These are phyloP conservation scores for Dendroctonus valens DNA, from an alignment of 1,140 invertebrate species.

Conservation along the genomic window DNA sequence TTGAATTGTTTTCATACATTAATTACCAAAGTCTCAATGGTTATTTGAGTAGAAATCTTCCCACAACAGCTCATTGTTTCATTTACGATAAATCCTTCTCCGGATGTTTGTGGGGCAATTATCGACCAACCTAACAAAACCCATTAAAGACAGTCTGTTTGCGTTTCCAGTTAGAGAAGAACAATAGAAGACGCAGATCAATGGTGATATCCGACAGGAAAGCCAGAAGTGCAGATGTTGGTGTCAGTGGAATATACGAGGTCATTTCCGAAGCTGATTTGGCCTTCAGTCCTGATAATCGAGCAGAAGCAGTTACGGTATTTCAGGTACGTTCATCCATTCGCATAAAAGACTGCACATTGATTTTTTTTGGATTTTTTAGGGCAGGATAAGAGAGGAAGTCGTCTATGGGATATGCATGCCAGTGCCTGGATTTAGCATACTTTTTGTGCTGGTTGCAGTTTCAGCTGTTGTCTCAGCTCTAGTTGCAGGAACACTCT, in stretches of 20 bases:
- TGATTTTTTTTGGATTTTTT: slow-evolving; percentile 4
- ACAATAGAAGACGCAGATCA: slow-evolving; percentile 59
- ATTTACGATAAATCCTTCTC: no score
- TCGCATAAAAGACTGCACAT: not conserved
- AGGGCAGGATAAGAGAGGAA: slow-evolving; percentile 78
- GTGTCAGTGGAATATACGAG: slow-evolving; percentile 82
- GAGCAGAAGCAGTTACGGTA: slow-evolving; percentile 77
- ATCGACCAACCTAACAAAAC: no score
- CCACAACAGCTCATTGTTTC: no score
- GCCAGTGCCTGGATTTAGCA: slow-evolving; percentile 83
- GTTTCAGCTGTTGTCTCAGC: slow-evolving; percentile 81
- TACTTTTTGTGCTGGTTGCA: slow-evolving; percentile 82
- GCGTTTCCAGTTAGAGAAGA: slow-evolving; percentile 8
- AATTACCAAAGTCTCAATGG: no score
- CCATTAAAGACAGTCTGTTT: no score
- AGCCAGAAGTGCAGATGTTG: slow-evolving; percentile 74
- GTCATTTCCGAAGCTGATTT: slow-evolving; percentile 91
- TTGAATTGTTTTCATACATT: not conserved
- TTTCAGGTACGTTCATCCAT: slow-evolving; percentile 58
- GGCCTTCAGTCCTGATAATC: slow-evolving; percentile 81
- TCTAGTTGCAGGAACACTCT: slow-evolving; percentile 50
- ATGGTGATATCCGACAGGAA: slow-evolving; percentile 68
- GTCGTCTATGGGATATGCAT: slow-evolving; percentile 90
- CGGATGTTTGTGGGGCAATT: no score
- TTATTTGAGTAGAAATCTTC: no score